Conservation (phyloP, 2,888 invertebrate genomes). For the Oscheius sp. region DNA sequence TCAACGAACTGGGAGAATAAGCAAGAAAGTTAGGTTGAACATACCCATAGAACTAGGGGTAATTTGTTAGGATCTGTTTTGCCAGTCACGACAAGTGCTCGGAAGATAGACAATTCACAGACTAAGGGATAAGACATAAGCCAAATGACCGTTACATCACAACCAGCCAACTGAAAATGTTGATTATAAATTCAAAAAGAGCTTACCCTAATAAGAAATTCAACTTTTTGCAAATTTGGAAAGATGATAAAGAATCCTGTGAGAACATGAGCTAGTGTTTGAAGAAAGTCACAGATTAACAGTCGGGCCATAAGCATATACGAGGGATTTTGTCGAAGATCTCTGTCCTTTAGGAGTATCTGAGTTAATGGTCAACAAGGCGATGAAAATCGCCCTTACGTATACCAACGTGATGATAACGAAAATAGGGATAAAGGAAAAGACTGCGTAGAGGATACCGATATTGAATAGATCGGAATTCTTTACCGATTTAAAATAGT, state of each 20-base stretch:
- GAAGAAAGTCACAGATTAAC: constrained; percentile 2
- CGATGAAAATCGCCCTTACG: neutral
- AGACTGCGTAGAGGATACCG: neutral
- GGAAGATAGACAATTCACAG: constrained; percentile 14
- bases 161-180: constrained; percentile 13
- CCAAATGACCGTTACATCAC: constrained; percentile 18
- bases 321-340: constrained; percentile 11
- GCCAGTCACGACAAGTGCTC: constrained; percentile 10
- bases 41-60: neutral
- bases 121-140: constrained; percentile 17
- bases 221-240: neutral
- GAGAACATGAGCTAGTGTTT: neutral
- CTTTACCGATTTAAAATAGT: too few species aligned
- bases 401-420: neutral
- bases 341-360: constrained; percentile 6
- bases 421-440: neutral
- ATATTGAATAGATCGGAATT: neutral
- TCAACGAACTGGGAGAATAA: neutral
- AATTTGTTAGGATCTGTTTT: neutral
- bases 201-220: constrained; percentile 9
- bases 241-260: constrained; percentile 13
- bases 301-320: constrained; percentile 1
- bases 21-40: too few species aligned
- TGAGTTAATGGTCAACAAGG: neutral
- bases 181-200: too few species aligned